Evolutionary conservation across 35 echinoderm and acorn worm species (phyloP).

Genomic region (Ptychodera flava): DNA sequence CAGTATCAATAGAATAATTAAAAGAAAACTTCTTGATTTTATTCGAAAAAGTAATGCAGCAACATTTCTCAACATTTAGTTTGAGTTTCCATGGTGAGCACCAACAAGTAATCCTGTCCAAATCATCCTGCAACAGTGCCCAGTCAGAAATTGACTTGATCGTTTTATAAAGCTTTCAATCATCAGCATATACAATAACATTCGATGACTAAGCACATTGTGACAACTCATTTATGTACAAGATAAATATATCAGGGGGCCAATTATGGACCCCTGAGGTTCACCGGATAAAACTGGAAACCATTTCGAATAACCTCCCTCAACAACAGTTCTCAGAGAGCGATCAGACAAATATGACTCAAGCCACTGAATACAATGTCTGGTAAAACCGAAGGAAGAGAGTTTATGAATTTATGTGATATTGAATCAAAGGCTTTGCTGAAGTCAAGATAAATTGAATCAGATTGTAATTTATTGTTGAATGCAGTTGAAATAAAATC

Average conservation of each 20-base stretch:
- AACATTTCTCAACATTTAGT: background rate
- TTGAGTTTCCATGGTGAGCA: background rate
- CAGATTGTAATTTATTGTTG: background rate
- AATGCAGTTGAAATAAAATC: background rate
- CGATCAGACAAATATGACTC: background rate
- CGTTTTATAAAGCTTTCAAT: background rate
- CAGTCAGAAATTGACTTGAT: background rate
- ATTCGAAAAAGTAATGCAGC: background rate
- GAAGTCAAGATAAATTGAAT: slow-evolving; percentile 2
- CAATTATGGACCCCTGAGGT: background rate
- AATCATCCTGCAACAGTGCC: background rate
- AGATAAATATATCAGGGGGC: background rate
- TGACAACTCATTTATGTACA: background rate
- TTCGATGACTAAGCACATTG: background rate
- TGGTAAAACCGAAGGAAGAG: background rate
- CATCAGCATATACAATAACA: background rate
- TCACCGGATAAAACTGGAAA: background rate
- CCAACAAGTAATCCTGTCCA: background rate
- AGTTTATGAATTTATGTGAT: background rate
- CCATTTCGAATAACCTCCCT: background rate
- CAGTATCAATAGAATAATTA: background rate
- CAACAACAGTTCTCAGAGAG: background rate
- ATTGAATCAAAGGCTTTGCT: background rate
- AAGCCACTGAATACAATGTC: background rate
- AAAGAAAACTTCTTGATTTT: background rate